Conservation (phyloP, 2,888 invertebrate genomes). For the Ernsta delagoae region DNA sequence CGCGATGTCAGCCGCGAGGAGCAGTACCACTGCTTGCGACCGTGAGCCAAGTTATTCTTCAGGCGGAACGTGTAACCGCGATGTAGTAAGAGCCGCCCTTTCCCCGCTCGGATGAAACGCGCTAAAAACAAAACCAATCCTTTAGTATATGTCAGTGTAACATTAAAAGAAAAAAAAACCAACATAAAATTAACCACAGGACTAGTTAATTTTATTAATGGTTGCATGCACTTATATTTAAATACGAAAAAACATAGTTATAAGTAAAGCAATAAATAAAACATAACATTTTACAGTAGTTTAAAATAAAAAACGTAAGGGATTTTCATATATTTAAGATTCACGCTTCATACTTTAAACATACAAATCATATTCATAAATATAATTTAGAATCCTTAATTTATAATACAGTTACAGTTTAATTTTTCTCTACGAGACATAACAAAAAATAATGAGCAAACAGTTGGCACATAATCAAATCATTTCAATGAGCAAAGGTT, state of each 20-base stretch:
- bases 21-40: conserved; percentile 82
- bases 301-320: conserved; percentile 18
- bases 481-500: conserved; percentile 22
- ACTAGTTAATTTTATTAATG: conserved; percentile 12
- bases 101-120: conserved; percentile 80
- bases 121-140: conserved; percentile 56
- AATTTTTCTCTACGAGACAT: conserved; percentile 22
- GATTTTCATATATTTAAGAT: conserved; percentile 26
- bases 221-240: conserved; percentile 30
- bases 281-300: not conserved
- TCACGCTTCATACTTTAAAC: conserved; percentile 21
- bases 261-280: not conserved
- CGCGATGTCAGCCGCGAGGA: conserved; percentile 79
- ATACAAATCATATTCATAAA: conserved; percentile 29
- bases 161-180: not conserved
- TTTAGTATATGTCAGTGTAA: conserved; percentile 34
- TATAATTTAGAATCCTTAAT: not conserved
- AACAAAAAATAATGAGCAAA: conserved; percentile 21
- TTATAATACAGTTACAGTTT: conserved; percentile 18
- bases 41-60: conserved; percentile 81
- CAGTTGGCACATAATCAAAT: conserved; percentile 31
- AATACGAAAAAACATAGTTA: conserved; percentile 21
- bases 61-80: conserved; percentile 80
- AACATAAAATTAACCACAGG: not conserved
- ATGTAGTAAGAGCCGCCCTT: conserved; percentile 75